Base-by-base conservation (phyloP, 2,797 vertebrate species). In the Triplophysa yarkandensis region DNA sequence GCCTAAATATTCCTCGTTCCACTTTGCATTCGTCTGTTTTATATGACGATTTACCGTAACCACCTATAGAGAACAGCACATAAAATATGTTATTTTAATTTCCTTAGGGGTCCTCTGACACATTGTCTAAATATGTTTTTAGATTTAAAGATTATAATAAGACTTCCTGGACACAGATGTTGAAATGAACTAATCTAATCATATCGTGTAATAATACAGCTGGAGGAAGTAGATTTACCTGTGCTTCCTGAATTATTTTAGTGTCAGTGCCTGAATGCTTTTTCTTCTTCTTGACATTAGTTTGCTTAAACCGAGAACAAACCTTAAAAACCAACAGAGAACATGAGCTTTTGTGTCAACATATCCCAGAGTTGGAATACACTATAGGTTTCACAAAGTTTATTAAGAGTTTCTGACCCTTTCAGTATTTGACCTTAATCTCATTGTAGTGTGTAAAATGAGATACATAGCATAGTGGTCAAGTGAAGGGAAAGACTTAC, bases 261-360 rank as follows among this genome's bases (percentile, higher is more conserved):
- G 11, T 25, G 25, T 58, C 58, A 11, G 63, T 3, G 2, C 28
- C 43, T 23, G 54, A 50, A 63, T 28, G 27, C 16, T 62, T 6
- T 4, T 23, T 27, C 5, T 70, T 67, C 17, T 55, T 36, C 46
- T 17, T 58, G 10, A 27, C 54, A 27, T 34, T 54, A 27, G 39
- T 70, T 30, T 44, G 11, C 46, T 71, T 68, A 28, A 4, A 30
- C 58, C 11, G 21, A 58, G 27, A 13, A 52, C 43, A 68, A 41
- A 9, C 48, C 62, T 79, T 52, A 25, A 54, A 58, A 57, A 27
- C 48, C 73, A 32, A 76, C 66, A 73, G 32, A 50, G 32, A 71
- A 39, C 57, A 71, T 2, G 2, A 8, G 28, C n/a, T 30, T 36
- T 1, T 32, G 44, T 34, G 17, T 41, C 14, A 54, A 16, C 46